Conservation (phyloP, 2,888 invertebrate species). For the Parelbella ahira region DNA sequence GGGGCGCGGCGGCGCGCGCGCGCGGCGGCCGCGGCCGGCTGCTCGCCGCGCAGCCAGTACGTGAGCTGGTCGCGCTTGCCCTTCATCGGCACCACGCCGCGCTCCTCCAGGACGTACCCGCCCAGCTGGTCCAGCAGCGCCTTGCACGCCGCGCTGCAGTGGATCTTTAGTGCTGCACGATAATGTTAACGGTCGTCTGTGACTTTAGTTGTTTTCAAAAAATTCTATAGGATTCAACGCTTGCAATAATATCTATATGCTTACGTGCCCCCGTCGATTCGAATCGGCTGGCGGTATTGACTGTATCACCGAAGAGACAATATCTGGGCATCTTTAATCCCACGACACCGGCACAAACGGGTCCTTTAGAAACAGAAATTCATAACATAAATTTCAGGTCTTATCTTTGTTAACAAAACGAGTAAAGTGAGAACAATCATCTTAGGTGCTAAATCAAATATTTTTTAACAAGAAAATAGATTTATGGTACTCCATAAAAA, state of each 20-base stretch:
- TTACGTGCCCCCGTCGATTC: conserved; percentile 91
- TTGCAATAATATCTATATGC: too few species aligned
- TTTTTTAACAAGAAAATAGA: too few species aligned
- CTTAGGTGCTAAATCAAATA: too few species aligned
- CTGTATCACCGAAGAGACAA: conserved; percentile 95
- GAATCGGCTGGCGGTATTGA: conserved; percentile 93
- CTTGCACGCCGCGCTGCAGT: conserved; percentile 89
- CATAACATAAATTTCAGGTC: background rate
- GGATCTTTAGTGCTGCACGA: conserved; percentile 87
- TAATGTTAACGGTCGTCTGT: too few species aligned
- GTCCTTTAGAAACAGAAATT: conserved; percentile 75
- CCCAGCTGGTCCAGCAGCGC: conserved; percentile 84
- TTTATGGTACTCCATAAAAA: background rate
- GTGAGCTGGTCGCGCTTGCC: conserved; percentile 91
- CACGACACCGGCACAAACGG: conserved; percentile 95
- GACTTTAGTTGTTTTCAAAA: too few species aligned
- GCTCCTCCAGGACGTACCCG: conserved; percentile 87
- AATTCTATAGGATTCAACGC: too few species aligned
- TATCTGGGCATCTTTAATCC: conserved; percentile 96
- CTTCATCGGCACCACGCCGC: conserved; percentile 89
- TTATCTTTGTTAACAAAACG: too few species aligned
- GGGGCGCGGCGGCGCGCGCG: conserved; percentile 70
- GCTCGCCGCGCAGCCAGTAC: conserved; percentile 91
- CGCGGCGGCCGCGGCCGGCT: conserved; percentile 78
- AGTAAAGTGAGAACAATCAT: too few species aligned